Percentiles rank a stretch among this genome's conserved stretches.
Evolutionary conservation across 2,888 invertebrate species (phyloP).

Genomic region (Junonia oenone): DNA sequence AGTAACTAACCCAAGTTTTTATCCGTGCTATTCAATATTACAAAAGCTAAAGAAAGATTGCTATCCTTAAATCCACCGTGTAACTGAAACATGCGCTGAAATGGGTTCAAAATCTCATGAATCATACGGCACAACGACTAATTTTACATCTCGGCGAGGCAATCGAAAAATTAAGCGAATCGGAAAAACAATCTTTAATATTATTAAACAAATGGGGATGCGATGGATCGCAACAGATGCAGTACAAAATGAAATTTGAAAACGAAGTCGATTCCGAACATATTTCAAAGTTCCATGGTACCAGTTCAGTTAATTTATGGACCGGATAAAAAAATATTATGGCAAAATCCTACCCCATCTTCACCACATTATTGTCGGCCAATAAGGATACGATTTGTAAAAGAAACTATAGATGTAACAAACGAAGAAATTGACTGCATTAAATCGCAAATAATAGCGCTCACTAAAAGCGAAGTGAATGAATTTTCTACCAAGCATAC

Average conservation of each 20-base stretch:
- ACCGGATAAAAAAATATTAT: neutral
- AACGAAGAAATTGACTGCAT: neutral
- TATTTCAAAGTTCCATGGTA: neutral
- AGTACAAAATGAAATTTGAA: neutral
- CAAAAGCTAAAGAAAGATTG: no score
- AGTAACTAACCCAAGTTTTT: no score
- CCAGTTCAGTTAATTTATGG: no score
- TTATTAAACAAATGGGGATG: neutral
- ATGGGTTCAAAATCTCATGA: no score
- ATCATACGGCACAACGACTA: no score
- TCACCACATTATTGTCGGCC: neutral
- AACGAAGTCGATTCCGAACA: neutral
- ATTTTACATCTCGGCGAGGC: no score
- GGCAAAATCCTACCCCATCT: slow-evolving; percentile 18
- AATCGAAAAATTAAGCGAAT: no score
- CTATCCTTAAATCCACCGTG: no score
- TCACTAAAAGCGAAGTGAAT: neutral
- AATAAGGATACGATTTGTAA: neutral
- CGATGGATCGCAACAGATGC: neutral
- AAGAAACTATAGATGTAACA: neutral
- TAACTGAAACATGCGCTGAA: no score
- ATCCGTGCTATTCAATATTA: no score
- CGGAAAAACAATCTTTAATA: no score
- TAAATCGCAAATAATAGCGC: no score
- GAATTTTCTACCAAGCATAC: neutral